Evolutionary conservation across 1,140 invertebrate genomes (phyloP).

Genomic region (Trachymyrmex septentrionalis): DNA sequence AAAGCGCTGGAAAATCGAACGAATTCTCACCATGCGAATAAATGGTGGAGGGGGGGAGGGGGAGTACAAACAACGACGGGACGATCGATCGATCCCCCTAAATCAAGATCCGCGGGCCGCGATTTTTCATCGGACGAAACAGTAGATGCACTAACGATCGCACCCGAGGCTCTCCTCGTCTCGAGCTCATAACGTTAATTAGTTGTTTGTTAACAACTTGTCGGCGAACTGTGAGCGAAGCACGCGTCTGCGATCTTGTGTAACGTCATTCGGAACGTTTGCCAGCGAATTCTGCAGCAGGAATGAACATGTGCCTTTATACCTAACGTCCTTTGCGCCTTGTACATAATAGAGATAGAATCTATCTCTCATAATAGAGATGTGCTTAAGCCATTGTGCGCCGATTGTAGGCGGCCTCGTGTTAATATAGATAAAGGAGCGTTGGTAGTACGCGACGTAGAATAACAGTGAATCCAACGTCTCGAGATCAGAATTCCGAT

Average conservation of each 20-base stretch:
- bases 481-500: background rate
- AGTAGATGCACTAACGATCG: background rate
- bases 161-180: background rate
- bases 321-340: conserved; percentile 12
- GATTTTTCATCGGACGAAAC: background rate
- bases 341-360: conserved; percentile 52
- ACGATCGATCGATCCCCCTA: conserved; percentile 2
- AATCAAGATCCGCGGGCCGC: conserved; percentile 6
- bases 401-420: background rate
- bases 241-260: background rate
- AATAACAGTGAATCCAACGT: background rate
- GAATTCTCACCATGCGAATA: conserved; percentile 36
- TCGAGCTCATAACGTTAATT: conserved; percentile 20
- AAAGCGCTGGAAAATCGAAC: conserved; percentile 52
- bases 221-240: conserved; percentile 27
- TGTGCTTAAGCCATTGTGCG: conserved; percentile 5
- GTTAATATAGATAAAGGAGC: background rate
- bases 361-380: too few relatives aligned
- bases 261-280: background rate
- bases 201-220: conserved; percentile 6
- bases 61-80: background rate
- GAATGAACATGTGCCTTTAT: conserved; percentile 43
- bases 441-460: background rate
- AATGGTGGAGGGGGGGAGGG: too few relatives aligned
- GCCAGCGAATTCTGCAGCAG: conserved; percentile 21